Percentiles rank a stretch among this genome's conserved stretches.
Evolutionary conservation across 2,888 invertebrate genomes (phyloP).

Genomic region (Mactromeris polynyma): DNA sequence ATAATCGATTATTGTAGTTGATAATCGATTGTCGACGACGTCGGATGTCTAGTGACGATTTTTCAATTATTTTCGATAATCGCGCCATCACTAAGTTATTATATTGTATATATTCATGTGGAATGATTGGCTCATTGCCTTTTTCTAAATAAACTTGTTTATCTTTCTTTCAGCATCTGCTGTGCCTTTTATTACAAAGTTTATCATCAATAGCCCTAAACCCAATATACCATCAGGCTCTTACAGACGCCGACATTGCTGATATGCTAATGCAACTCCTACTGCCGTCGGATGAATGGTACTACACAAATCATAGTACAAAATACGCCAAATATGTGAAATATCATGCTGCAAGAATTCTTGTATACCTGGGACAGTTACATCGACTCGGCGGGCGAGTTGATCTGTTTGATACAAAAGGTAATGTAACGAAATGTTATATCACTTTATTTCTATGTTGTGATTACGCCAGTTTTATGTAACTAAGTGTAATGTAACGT

Average conservation of each 20-base stretch:
- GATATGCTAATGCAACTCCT: constrained; percentile 90
- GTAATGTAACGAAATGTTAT: no score
- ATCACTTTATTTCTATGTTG: no score
- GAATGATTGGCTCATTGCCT: no score
- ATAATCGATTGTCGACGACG: no score
- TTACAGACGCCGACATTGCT: constrained; percentile 89
- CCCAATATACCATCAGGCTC: constrained; percentile 89
- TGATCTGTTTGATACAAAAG: constrained; percentile 89
- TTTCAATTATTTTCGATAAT: no score
- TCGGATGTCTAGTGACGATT: no score
- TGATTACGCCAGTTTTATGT: no score
- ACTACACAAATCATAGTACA: constrained; percentile 91
- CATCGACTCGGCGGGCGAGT: constrained; percentile 90
- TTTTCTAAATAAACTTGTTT: no score
- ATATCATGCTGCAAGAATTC: constrained; percentile 90
- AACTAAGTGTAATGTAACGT: no score
- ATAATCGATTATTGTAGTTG: no score
- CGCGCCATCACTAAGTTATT: no score
- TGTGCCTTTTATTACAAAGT: constrained; percentile 90
- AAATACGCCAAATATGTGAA: constrained; percentile 90
- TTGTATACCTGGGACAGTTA: constrained; percentile 90
- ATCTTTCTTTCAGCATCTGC: constrained; percentile 89
- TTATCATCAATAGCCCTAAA: constrained; percentile 90
- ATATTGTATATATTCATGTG: no score
- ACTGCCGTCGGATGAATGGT: constrained; percentile 91